These are phyloP conservation scores for Ptychochromis oligacanthus DNA, from an alignment of 2,113 vertebrate species.

Conservation along the genomic window DNA sequence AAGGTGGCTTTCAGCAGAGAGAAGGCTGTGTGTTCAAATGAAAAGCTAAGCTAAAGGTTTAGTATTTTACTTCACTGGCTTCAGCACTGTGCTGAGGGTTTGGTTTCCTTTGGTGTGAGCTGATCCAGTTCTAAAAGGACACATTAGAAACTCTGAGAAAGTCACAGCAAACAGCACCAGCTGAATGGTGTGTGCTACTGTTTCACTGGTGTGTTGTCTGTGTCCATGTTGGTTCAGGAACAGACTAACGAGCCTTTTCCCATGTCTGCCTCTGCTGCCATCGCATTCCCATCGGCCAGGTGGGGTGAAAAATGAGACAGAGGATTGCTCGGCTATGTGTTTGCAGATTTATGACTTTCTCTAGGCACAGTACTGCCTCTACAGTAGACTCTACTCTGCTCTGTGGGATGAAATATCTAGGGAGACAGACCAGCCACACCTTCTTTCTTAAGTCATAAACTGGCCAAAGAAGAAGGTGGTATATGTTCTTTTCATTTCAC, in stretches of 20 bases:
- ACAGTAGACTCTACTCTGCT: constrained; percentile 18
- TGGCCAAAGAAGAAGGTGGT: not conserved
- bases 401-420: constrained; percentile 15
- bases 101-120: constrained; percentile 23
- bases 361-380: not conserved
- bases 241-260: constrained; percentile 28
- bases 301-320: constrained; percentile 49
- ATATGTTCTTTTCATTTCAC: not conserved
- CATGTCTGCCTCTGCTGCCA: constrained; percentile 21
- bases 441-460: constrained; percentile 27
- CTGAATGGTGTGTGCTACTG: not conserved
- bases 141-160: constrained; percentile 15
- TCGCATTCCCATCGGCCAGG: constrained; percentile 13
- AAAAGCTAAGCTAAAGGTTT: constrained; percentile 42
- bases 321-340: constrained; percentile 36
- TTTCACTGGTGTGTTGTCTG: not conserved
- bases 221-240: not conserved
- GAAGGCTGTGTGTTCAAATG: constrained; percentile 26
- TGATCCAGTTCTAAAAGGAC: constrained; percentile 30
- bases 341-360: constrained; percentile 47
- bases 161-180: constrained; percentile 11
- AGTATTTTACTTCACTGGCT: constrained; percentile 39
- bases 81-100: constrained; percentile 30
- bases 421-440: constrained; percentile 14
- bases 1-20: constrained; percentile 35